These are phyloP conservation scores for Drosophila fungiperda DNA, from an alignment of 2,888 invertebrate genomes.

Conservation along the genomic window DNA sequence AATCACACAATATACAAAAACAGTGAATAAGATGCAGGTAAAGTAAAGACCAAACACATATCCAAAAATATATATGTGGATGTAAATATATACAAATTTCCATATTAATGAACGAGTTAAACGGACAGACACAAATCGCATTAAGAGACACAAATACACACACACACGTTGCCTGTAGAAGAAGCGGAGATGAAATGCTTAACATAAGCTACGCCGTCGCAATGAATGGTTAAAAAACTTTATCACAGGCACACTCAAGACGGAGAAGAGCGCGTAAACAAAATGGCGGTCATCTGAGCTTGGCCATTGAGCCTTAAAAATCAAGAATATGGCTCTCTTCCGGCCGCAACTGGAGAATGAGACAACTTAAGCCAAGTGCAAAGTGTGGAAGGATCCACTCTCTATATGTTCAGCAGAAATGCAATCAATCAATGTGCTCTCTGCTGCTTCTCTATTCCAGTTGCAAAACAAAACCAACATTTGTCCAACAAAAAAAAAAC, in stretches of 20 bases:
- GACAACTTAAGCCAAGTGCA: neutral
- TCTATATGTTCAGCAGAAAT: neutral
- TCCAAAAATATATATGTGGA: conserved; percentile 4
- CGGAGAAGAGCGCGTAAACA: conserved; percentile 12
- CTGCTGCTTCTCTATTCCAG: neutral
- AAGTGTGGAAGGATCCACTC: neutral
- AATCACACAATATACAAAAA: conserved; percentile 56
- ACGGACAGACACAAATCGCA: conserved; percentile 24
- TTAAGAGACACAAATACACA: conserved; percentile 18
- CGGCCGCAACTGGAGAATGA: neutral
- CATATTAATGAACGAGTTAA: conserved; percentile 64
- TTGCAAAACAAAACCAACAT: neutral
- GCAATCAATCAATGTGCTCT: neutral
- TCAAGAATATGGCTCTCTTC: neutral
- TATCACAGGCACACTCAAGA: neutral
- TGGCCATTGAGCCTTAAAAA: neutral
- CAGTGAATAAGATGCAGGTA: conserved; percentile 43
- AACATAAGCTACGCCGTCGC: conserved; percentile 34
- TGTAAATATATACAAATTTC: conserved; percentile 39
- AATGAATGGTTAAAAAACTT: neutral
- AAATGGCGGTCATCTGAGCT: neutral
- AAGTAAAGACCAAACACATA: conserved; percentile 30
- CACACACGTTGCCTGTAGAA: neutral
- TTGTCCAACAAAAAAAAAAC: neutral
- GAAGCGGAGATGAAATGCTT: conserved; percentile 61